A percentile compares a stretch with the other conserved stretches of the same genome.
Evolutionary conservation across 2,888 invertebrate genomes (phyloP).

Genomic region (Asteroscopus sphinx): DNA sequence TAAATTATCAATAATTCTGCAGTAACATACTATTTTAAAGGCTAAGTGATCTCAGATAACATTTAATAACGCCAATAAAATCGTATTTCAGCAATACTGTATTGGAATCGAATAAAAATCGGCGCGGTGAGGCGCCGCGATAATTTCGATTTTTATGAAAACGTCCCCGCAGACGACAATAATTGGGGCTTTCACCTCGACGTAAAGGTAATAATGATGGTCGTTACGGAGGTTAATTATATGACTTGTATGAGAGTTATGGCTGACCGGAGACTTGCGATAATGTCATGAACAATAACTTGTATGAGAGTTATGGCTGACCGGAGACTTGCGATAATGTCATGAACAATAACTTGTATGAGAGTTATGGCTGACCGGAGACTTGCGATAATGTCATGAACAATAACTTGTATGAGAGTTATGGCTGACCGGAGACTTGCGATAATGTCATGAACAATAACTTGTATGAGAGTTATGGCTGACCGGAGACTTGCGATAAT

Average conservation of each 20-base stretch:
- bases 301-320: too few species aligned
- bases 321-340: too few species aligned
- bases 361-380: too few species aligned
- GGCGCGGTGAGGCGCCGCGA: constrained; percentile 19
- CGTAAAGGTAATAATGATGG: constrained; percentile 33
- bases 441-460: too few species aligned
- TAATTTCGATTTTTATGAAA: constrained; percentile 58
- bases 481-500: too few species aligned
- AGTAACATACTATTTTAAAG: constrained; percentile 4
- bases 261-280: constrained; percentile 2
- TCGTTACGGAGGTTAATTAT: constrained; percentile 44
- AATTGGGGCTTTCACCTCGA: constrained; percentile 26
- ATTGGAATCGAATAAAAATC: constrained; percentile 54
- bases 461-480: too few species aligned
- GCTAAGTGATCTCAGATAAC: constrained; percentile 18
- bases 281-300: too few species aligned
- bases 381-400: too few species aligned
- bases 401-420: too few species aligned
- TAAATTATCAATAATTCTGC: constrained; percentile 5
- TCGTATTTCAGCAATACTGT: constrained; percentile 45
- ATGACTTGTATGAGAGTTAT: constrained; percentile 18
- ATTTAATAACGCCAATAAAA: constrained; percentile 50
- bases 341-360: too few species aligned
- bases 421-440: too few species aligned
- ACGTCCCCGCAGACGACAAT: constrained; percentile 33